phyloP scores from a whole-genome alignment of 2,113 vertebrate species.

The Parus major region DNA sequence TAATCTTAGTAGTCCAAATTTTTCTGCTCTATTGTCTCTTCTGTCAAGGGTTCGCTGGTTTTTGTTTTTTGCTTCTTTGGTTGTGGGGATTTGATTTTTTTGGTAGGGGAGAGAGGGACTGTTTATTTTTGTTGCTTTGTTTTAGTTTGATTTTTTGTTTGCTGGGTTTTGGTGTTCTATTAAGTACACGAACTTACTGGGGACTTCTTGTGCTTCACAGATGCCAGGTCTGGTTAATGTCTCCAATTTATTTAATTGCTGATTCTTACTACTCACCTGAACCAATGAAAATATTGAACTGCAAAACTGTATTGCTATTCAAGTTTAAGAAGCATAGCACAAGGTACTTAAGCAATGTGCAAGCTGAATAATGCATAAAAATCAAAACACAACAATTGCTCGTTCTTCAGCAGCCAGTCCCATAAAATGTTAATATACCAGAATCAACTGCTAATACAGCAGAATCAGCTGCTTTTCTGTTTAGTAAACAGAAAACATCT shows the following conservation, averaged over 20 bases:
- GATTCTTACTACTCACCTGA: neutral
- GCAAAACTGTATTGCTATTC: neutral
- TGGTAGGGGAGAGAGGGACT: rapidly evolving
- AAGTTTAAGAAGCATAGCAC: neutral
- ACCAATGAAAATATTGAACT: neutral
- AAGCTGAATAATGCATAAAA: neutral
- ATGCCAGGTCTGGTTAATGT: neutral
- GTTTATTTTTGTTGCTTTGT: neutral
- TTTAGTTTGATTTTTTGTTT: neutral
- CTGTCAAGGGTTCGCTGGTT: neutral
- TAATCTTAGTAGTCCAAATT: neutral
- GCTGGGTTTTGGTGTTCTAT: neutral
- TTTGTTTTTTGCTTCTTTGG: neutral
- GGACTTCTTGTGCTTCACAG: neutral
- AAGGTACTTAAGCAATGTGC: neutral
- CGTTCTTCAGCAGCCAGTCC: neutral
- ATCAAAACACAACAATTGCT: neutral
- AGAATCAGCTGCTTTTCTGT: neutral
- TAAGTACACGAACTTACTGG: neutral
- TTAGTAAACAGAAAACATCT: neutral
- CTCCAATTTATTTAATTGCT: neutral
- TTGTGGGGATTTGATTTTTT: neutral
- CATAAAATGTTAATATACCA: neutral
- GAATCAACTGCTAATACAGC: neutral
- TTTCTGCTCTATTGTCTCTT: neutral